A percentile compares a stretch with the other conserved stretches of the same genome.
phyloP scores from a whole-genome alignment of 2,113 vertebrate genomes.

The Marcusenius ussheri region DNA sequence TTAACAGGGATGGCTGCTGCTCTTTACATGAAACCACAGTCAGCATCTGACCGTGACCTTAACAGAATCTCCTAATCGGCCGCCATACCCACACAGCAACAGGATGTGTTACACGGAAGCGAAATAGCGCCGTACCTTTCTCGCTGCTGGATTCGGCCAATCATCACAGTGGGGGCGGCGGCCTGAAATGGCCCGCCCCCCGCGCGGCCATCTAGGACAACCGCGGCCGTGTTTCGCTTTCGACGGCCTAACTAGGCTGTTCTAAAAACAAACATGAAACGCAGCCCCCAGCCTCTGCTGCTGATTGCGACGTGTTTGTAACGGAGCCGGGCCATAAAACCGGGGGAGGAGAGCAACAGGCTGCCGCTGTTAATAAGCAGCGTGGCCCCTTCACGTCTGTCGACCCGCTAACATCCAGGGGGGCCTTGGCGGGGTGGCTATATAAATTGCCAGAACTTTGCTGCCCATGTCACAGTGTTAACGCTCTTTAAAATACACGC shows the following conservation, averaged over 20 bases:
- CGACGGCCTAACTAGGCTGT: neutral
- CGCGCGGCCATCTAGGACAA: neutral
- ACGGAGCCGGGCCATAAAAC: constrained; percentile 11
- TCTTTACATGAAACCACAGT: neutral
- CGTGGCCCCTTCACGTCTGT: constrained; percentile 9
- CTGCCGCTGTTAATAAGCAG: constrained; percentile 32
- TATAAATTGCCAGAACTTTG: constrained; percentile 20
- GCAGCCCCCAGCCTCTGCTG: neutral
- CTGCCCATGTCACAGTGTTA: neutral
- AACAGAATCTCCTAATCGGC: neutral
- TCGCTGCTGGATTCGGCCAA: neutral
- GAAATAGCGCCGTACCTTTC: neutral
- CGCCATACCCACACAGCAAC: neutral
- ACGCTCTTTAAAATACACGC: neutral
- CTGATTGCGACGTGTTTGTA: constrained; percentile 27
- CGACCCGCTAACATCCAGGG: constrained; percentile 12
- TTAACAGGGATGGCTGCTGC: neutral
- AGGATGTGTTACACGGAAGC: neutral
- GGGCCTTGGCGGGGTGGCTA: neutral
- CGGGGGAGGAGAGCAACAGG: neutral
- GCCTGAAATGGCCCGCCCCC: neutral
- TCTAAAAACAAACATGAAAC: neutral
- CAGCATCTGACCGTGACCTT: neutral
- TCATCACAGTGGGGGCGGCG: neutral
- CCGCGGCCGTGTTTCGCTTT: neutral